Evolutionary conservation across 2,888 invertebrate genomes (phyloP).

Genomic region (Stegophylla sp.): DNA sequence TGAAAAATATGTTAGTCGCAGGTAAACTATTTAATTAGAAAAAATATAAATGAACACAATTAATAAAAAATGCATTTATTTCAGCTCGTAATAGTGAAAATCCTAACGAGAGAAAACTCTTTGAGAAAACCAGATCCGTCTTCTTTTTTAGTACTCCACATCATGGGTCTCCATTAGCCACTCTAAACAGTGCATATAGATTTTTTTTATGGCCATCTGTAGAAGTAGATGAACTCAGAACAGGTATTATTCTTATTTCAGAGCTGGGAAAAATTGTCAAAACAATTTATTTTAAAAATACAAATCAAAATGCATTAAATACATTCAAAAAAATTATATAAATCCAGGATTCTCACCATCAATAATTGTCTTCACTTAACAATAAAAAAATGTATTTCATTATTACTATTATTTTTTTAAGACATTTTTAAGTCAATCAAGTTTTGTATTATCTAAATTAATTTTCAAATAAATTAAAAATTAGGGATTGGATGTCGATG

Average conservation of each 20-base stretch:
- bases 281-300: neutral
- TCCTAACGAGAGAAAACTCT: conserved; percentile 68
- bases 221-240: conserved; percentile 82
- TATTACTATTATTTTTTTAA: too few relatives aligned
- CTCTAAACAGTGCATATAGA: conserved; percentile 77
- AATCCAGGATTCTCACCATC: too few relatives aligned
- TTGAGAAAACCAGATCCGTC: conserved; percentile 79
- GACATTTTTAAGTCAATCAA: too few relatives aligned
- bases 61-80: neutral
- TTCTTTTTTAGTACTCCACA: conserved; percentile 92
- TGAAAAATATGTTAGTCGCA: conserved; percentile 82
- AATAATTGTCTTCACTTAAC: too few relatives aligned
- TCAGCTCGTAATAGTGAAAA: conserved; percentile 59
- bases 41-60: neutral
- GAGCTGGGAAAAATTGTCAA: too few relatives aligned
- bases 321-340: too few relatives aligned
- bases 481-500: too few relatives aligned
- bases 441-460: too few relatives aligned
- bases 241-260: conserved; percentile 67
- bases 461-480: too few relatives aligned
- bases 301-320: neutral
- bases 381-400: conserved; percentile 3
- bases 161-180: conserved; percentile 80
- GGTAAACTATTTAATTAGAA: conserved; percentile 64
- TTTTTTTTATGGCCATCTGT: conserved; percentile 84